Base-by-base conservation (phyloP, 2,888 invertebrate species). In the Drosophila planitibia region DNA sequence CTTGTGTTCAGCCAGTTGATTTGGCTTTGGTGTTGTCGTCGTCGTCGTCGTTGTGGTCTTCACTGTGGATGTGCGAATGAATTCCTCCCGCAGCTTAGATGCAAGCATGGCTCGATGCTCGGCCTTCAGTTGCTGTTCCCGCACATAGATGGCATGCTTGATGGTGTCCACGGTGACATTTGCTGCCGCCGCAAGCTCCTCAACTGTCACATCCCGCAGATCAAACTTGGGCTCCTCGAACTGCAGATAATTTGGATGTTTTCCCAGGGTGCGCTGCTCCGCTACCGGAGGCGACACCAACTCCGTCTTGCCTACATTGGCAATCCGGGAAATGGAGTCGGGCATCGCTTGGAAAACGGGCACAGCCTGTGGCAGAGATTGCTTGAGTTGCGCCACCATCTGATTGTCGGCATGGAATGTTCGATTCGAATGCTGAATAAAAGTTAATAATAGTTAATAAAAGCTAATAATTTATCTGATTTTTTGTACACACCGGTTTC, bases 151-250 rank as follows among this genome's bases (percentile, higher is more conserved):
- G 0, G 97, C 97, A 14, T 96, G 95, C 87, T 97, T 96, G 4
- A 97, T 95, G 10, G 96, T 96, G 70, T 96, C 96, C 91, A 96
- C 96, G 0, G 96, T 96, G 30, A 97, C 95, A 89, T 97, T 97
- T 22, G 96, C 96, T 7, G 96, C 96, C 69, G 96, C 95, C 0
- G 96, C 95, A 44, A 95, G 92, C 55, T 94, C 94, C 72, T 95
- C 93, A 0, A 93, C 91, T 2, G 95, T 94, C n/a, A 92, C 92
- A 60, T 93, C 92, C 44, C 88, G 91, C 49, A 92, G 72, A 70
- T 92, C 92, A 58, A 92, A 93, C 68, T 88, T 92, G 5, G 93
- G 93, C 70, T 92, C 92, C 62, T 92, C 92, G 55, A 92, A 92
- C 70, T 92, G 92, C 72, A 93, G 60, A 63, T 92, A 92, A 47